phyloP scores from a whole-genome alignment of 2,888 invertebrate genomes.

The Gibbula magus region DNA sequence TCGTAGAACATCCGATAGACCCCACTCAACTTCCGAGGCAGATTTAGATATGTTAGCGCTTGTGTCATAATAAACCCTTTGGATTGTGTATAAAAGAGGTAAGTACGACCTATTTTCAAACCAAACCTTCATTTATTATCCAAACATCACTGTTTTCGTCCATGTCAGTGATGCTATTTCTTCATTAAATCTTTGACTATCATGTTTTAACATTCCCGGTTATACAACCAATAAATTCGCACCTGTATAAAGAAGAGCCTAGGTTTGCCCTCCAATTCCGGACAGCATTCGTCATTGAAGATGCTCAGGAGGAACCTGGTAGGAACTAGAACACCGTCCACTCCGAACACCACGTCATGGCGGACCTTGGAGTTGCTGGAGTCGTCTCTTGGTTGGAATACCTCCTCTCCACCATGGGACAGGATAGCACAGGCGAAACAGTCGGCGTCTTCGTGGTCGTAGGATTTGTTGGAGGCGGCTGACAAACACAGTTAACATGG shows the following conservation, averaged over 20 bases:
- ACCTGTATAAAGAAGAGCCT: slow-evolving; percentile 84
- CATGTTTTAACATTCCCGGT: no score
- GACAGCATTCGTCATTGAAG: slow-evolving; percentile 83
- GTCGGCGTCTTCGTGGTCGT: slow-evolving; percentile 87
- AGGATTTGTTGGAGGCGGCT: slow-evolving; percentile 79
- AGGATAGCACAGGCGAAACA: slow-evolving; percentile 88
- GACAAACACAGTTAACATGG: slow-evolving; percentile 23
- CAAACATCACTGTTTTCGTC: no score
- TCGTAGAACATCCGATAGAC: no score
- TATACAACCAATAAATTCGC: neutral
- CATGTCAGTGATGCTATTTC: no score
- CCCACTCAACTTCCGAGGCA: no score
- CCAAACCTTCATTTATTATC: no score
- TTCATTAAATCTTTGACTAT: no score
- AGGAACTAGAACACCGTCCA: slow-evolving; percentile 41
- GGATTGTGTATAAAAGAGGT: no score
- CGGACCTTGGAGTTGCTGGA: slow-evolving; percentile 83
- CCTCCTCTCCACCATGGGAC: slow-evolving; percentile 90
- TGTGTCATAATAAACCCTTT: no score
- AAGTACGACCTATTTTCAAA: no score
- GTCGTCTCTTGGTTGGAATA: slow-evolving; percentile 47
- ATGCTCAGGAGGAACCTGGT: slow-evolving; percentile 77
- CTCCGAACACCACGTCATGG: slow-evolving; percentile 52
- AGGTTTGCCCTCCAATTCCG: slow-evolving; percentile 89
- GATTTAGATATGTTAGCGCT: no score